phyloP scores from a whole-genome alignment of 1,140 invertebrate species.

The Drosophila pectinifera region DNA sequence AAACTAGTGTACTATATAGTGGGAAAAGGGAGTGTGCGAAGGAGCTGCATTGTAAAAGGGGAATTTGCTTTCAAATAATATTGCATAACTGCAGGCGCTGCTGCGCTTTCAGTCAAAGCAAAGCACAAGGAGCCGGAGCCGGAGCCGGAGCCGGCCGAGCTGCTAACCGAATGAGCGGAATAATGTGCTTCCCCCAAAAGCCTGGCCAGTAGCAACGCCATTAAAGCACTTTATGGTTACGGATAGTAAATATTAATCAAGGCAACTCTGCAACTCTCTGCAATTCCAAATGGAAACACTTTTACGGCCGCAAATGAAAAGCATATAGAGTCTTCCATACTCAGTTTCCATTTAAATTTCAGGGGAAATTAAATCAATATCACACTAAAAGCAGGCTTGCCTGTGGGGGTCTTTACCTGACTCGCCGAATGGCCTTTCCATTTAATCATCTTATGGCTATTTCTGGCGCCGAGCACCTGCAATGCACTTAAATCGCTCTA shows the following conservation, averaged over 20 bases:
- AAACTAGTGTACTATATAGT: not conserved
- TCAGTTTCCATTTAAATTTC: conserved; percentile 21
- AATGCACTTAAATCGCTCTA: conserved; percentile 15
- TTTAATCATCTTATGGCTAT: conserved; percentile 24
- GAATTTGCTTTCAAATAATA: conserved; percentile 78
- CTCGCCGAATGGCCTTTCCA: too few relatives aligned
- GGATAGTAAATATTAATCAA: conserved; percentile 25
- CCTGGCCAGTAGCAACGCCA: conserved; percentile 13
- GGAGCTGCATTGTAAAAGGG: conserved; percentile 34
- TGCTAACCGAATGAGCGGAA: conserved; percentile 3
- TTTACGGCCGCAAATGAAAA: not conserved
- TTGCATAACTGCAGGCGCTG: conserved; percentile 69
- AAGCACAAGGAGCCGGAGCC: conserved; percentile 2
- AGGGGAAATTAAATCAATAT: conserved; percentile 23
- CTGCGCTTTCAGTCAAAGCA: conserved; percentile 16
- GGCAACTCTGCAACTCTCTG: not conserved
- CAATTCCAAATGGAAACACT: conserved; percentile 8
- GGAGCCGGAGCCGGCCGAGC: conserved; percentile 9
- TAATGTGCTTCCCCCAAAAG: conserved; percentile 2
- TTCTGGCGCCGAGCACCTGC: not conserved
- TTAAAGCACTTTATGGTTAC: conserved; percentile 26
- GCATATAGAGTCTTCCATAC: not conserved
- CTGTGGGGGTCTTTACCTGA: not conserved
- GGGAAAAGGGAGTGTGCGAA: not conserved
- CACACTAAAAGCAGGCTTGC: conserved; percentile 10